A percentile compares a stretch with the other conserved stretches of the same genome.
These are phyloP conservation scores for Colletes collaris DNA, from an alignment of 2,888 invertebrate genomes.

Conservation along the genomic window DNA sequence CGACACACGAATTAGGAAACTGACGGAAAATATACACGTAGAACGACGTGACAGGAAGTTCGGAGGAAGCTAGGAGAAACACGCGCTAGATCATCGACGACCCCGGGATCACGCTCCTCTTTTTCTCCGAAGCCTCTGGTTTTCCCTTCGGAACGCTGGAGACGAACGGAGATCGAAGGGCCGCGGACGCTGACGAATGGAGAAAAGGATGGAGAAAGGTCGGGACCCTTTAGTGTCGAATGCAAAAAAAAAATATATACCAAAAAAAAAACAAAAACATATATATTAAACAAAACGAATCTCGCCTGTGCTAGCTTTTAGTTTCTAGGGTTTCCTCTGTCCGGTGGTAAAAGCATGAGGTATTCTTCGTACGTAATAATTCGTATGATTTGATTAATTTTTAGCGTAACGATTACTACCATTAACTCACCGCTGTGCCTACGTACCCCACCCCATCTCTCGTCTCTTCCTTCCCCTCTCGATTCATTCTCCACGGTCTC, in stretches of 20 bases:
- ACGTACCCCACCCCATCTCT: conserved; percentile 33
- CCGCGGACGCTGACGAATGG: conserved; percentile 16
- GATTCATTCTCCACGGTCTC: conserved; percentile 11
- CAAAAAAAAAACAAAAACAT: conserved; percentile 5
- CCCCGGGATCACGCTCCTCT: conserved; percentile 14
- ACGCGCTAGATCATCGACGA: conserved; percentile 6
- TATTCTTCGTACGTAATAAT: conserved; percentile 81
- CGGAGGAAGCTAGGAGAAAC: neutral
- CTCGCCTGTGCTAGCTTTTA: conserved; percentile 80
- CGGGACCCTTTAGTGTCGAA: conserved; percentile 54
- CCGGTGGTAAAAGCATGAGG: conserved; percentile 82
- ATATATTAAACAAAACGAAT: conserved; percentile 61
- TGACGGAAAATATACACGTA: neutral
- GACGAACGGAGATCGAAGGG: conserved; percentile 24
- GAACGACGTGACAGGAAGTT: neutral
- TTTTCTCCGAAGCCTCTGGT: conserved; percentile 19
- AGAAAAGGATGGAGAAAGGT: conserved; percentile 47
- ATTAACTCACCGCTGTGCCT: conserved; percentile 77
- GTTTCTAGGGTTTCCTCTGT: conserved; percentile 81
- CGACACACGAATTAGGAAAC: conserved; percentile 30
- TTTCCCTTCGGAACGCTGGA: neutral
- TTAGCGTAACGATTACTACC: conserved; percentile 76
- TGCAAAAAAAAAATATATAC: conserved; percentile 29
- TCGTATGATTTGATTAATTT: conserved; percentile 80
- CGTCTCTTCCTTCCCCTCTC: neutral